A percentile compares a stretch with the other conserved stretches of the same genome.
These are phyloP conservation scores for Aethes cnicana DNA, from an alignment of 2,888 invertebrate species.

Conservation along the genomic window DNA sequence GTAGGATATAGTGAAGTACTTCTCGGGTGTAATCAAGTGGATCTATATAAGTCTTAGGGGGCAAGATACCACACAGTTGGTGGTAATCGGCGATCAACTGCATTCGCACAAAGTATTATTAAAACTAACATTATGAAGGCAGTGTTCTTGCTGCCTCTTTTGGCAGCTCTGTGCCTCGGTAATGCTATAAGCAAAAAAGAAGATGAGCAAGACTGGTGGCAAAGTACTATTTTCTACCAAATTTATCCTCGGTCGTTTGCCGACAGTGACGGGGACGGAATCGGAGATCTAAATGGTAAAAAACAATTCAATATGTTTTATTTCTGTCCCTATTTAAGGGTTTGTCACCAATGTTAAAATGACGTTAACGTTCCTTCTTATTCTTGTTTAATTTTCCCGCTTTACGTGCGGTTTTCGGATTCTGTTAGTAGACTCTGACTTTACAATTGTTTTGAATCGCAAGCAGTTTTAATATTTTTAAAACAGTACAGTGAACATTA, in stretches of 20 bases:
- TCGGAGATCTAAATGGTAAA: slow-evolving; percentile 83
- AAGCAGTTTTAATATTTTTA: too few relatives aligned
- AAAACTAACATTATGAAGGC: slow-evolving; percentile 45
- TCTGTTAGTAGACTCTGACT: too few relatives aligned
- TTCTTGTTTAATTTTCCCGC: too few relatives aligned
- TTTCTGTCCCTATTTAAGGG: too few relatives aligned
- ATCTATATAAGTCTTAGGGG: slow-evolving; percentile 18
- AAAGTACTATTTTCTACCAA: slow-evolving; percentile 88
- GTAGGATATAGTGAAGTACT: background rate
- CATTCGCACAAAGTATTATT: background rate
- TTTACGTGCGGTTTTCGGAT: too few relatives aligned
- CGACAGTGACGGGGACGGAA: slow-evolving; percentile 89
- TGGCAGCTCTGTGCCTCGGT: slow-evolving; percentile 46
- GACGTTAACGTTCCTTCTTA: too few relatives aligned
- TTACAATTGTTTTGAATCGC: too few relatives aligned
- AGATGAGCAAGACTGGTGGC: slow-evolving; percentile 86
- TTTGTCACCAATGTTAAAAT: too few relatives aligned
- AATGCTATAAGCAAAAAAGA: slow-evolving; percentile 38
- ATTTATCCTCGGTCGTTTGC: slow-evolving; percentile 90
- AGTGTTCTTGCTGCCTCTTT: slow-evolving; percentile 47
- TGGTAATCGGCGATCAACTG: slow-evolving; percentile 1
- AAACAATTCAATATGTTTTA: slow-evolving; percentile 14
- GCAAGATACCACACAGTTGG: slow-evolving; percentile 10
- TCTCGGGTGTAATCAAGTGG: slow-evolving; percentile 1
- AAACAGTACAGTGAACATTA: too few relatives aligned